phyloP scores from a whole-genome alignment of 2,113 vertebrate species.

The Piliocolobus tephrosceles region DNA sequence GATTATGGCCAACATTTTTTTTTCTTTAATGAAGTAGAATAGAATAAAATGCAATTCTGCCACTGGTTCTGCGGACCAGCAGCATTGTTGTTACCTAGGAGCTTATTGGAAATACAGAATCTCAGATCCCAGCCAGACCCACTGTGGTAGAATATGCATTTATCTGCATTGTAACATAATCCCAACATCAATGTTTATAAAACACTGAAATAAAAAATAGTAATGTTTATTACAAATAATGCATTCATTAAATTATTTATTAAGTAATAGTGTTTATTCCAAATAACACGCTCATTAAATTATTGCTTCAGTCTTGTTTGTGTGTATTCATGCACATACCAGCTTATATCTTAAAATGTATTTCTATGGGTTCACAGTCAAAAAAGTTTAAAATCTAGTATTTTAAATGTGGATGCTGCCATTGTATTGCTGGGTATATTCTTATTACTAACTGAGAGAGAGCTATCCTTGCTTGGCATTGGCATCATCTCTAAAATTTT shows the following conservation, averaged over 20 bases:
- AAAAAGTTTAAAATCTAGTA: neutral
- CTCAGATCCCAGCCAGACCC: neutral
- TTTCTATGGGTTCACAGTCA: neutral
- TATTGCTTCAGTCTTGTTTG: neutral
- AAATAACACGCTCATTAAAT: neutral
- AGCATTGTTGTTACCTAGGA: neutral
- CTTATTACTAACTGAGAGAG: neutral
- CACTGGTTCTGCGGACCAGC: neutral
- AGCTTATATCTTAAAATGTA: neutral
- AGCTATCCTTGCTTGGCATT: neutral
- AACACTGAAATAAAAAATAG: neutral
- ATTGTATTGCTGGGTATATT: neutral
- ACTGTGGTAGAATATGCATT: neutral
- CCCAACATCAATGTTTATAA: neutral
- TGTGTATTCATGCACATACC: neutral
- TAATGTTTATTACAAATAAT: neutral
- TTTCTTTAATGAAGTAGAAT: neutral
- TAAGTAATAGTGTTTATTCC: neutral
- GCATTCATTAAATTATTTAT: neutral
- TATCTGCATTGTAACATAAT: neutral
- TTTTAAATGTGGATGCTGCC: neutral
- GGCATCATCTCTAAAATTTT: neutral
- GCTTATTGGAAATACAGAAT: neutral
- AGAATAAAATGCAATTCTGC: neutral
- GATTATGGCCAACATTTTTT: neutral